Evolutionary conservation across 2,113 vertebrate species (phyloP).

Genomic region (Daphoenositta chrysoptera): DNA sequence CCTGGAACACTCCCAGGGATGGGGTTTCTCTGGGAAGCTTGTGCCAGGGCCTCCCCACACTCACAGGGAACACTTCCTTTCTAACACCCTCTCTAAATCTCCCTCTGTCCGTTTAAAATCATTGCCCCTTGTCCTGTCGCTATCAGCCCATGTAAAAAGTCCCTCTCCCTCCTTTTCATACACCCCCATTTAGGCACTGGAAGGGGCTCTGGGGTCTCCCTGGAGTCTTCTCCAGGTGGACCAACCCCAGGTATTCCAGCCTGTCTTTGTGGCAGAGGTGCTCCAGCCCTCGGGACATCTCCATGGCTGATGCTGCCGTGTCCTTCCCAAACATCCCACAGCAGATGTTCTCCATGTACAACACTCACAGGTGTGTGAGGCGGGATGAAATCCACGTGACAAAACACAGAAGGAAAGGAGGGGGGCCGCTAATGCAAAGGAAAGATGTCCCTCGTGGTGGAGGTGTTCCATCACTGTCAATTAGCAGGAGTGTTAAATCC

Average conservation of each 20-base stretch:
- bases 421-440: neutral
- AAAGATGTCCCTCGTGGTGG: neutral
- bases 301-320: neutral
- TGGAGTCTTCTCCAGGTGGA: neutral
- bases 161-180: neutral
- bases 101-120: neutral
- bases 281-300: neutral
- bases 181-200: neutral
- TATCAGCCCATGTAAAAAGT: neutral
- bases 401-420: neutral
- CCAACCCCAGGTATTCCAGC: neutral
- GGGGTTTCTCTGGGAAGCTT: neutral
- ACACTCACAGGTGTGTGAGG: neutral
- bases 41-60: fast-evolving
- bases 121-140: neutral
- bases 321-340: fast-evolving
- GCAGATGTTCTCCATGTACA: fast-evolving
- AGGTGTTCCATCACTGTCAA: constrained; percentile 28
- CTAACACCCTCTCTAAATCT: neutral
- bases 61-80: neutral
- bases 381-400: neutral
- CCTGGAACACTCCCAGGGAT: neutral
- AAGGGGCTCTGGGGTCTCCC: neutral
- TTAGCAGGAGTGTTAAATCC: neutral
- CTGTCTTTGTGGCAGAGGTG: neutral